phyloP scores from a whole-genome alignment of 1,140 invertebrate genomes.

The Gonatopus flavifemur region DNA sequence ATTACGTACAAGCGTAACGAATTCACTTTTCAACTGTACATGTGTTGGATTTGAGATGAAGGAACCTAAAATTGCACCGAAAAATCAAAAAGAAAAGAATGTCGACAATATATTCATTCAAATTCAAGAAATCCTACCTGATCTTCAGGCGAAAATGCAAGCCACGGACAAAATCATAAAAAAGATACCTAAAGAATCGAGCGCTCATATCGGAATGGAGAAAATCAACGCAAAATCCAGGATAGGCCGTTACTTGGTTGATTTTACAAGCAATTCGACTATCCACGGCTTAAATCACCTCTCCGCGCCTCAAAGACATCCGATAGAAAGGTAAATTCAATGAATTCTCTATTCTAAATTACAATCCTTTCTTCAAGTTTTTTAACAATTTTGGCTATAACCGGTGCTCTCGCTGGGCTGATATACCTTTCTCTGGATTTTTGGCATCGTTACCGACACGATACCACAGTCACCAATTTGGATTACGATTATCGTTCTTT shows the following conservation, averaged over 20 bases:
- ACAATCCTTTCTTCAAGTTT: constrained; percentile 13
- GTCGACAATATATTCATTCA: no score
- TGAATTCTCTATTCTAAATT: not conserved
- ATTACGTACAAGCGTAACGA: no score
- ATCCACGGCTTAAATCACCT: constrained; percentile 37
- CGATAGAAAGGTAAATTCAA: constrained; percentile 23
- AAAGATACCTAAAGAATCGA: not conserved
- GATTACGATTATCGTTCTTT: constrained; percentile 20
- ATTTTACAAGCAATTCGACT: constrained; percentile 24
- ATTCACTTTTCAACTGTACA: no score
- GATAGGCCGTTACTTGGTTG: constrained; percentile 24
- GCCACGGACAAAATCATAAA: not conserved
- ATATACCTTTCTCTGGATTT: constrained; percentile 19
- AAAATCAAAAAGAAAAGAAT: no score
- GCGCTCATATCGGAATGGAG: constrained; percentile 16
- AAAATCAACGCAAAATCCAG: constrained; percentile 21
- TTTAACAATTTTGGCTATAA: constrained; percentile 12
- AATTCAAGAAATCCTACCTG: constrained; percentile 17
- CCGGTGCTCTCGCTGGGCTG: constrained; percentile 13
- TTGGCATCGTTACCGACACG: constrained; percentile 28
- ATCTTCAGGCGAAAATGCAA: constrained; percentile 1
- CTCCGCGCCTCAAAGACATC: constrained; percentile 28
- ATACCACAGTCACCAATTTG: constrained; percentile 13
- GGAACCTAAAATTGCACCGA: no score
- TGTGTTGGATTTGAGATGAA: no score